These are phyloP conservation scores for Timema cristinae DNA, from an alignment of 2,888 invertebrate genomes.

Conservation along the genomic window DNA sequence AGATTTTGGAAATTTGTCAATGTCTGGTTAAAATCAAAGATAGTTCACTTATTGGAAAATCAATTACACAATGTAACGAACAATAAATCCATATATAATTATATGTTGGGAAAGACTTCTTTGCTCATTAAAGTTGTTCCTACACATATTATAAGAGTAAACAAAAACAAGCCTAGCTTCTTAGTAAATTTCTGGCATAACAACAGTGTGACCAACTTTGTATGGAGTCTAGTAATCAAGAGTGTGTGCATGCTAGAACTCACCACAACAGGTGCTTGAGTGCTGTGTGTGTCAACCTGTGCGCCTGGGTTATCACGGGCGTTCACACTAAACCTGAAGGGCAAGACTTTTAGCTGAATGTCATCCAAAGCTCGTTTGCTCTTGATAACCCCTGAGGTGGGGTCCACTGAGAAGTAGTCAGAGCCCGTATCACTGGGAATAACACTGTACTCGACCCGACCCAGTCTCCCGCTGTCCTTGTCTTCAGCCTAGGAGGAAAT, in stretches of 20 bases:
- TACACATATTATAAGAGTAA: neutral
- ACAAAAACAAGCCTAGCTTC: neutral
- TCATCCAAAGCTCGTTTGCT: slow-evolving; percentile 70
- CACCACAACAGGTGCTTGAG: slow-evolving; percentile 62
- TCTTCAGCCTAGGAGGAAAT: slow-evolving; percentile 64
- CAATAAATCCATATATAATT: no score
- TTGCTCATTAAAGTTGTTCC: no score
- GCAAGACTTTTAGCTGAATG: slow-evolving; percentile 58
- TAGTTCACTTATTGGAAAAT: no score
- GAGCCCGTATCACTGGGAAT: slow-evolving; percentile 44
- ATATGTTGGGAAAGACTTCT: no score
- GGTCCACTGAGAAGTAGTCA: slow-evolving; percentile 69
- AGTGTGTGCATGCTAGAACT: slow-evolving; percentile 37
- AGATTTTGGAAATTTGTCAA: no score
- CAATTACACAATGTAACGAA: no score
- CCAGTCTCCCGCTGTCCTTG: slow-evolving; percentile 78
- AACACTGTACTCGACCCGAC: slow-evolving; percentile 66
- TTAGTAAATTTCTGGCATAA: neutral
- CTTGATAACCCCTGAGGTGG: slow-evolving; percentile 69
- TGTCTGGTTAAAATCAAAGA: no score
- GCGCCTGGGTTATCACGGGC: slow-evolving; percentile 71
- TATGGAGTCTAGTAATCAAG: no score
- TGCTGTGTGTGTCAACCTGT: slow-evolving; percentile 57
- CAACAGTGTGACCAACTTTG: no score
- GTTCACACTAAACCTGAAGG: slow-evolving; percentile 69